Evolutionary conservation across 2,888 invertebrate species (phyloP).

Genomic region (Phortica okadai): DNA sequence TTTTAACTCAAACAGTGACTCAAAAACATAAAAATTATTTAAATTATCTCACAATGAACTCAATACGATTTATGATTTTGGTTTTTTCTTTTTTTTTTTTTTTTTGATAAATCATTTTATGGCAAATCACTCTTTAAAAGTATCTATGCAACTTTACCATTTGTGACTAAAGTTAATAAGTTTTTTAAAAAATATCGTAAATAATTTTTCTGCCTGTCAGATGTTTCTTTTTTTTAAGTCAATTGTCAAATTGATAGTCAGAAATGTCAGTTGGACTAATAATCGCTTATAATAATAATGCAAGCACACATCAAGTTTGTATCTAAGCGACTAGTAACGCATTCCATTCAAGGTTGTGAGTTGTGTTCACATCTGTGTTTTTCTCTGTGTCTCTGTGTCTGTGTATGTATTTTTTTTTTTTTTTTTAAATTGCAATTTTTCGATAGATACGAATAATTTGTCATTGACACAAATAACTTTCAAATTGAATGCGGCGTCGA

Average conservation of each 20-base stretch:
- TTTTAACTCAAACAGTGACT: no score
- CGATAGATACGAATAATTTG: conserved; percentile 70
- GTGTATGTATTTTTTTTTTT: conserved; percentile 8
- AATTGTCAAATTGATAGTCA: conserved; percentile 63
- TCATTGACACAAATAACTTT: conserved; percentile 71
- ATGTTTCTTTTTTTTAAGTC: conserved; percentile 21
- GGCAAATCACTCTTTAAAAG: no score
- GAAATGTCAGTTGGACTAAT: conserved; percentile 57
- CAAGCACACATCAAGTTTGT: conserved; percentile 22
- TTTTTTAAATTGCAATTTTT: conserved; percentile 62
- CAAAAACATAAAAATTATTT: no score
- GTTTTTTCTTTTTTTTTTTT: no score
- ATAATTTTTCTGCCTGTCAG: background rate
- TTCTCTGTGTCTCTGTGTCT: conserved; percentile 8
- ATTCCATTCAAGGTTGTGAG: conserved; percentile 68
- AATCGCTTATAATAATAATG: conserved; percentile 10
- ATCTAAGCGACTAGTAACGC: conserved; percentile 47
- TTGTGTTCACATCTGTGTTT: conserved; percentile 42
- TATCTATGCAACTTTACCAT: background rate
- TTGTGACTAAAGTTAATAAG: conserved; percentile 7
- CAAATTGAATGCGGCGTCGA: conserved; percentile 60
- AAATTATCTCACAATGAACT: no score
- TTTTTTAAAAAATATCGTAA: background rate
- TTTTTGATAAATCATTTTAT: no score
- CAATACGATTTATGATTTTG: no score